phyloP scores from a whole-genome alignment of 2,888 invertebrate genomes.

The Drosophila infuscata region DNA sequence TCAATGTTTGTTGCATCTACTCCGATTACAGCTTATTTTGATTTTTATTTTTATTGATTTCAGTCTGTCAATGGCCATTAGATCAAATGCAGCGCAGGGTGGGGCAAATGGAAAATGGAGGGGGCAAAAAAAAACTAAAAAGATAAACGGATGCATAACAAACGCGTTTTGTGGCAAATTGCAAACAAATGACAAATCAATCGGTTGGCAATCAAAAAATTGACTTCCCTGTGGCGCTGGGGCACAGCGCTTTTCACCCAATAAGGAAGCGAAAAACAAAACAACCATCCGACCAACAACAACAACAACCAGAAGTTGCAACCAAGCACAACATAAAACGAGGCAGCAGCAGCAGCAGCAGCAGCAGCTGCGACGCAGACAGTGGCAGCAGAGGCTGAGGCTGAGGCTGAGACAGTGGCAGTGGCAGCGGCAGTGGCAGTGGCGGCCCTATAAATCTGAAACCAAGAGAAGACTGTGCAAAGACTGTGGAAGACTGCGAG shows the following conservation, averaged over 20 bases:
- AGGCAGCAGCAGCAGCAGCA: conserved; percentile 31
- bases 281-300: conserved; percentile 28
- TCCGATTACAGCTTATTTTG: conserved; percentile 35
- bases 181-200: conserved; percentile 73
- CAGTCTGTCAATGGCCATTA: conserved; percentile 66
- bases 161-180: conserved; percentile 55
- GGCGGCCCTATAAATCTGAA: conserved; percentile 67
- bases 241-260: conserved; percentile 72
- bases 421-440: conserved; percentile 20
- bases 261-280: conserved; percentile 71
- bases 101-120: not conserved
- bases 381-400: conserved; percentile 17
- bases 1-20: conserved; percentile 39
- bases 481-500: conserved; percentile 32
- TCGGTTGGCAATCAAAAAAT: conserved; percentile 71
- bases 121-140: not conserved
- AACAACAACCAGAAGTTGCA: conserved; percentile 72
- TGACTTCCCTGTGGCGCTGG: conserved; percentile 64
- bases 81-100: conserved; percentile 56
- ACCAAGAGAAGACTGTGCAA: conserved; percentile 31
- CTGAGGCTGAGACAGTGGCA: conserved; percentile 9
- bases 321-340: conserved; percentile 63
- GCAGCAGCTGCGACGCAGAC: conserved; percentile 11
- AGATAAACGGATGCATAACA: conserved; percentile 44
- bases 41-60: conserved; percentile 59